Percentiles rank a stretch among this genome's conserved stretches.
Evolutionary conservation across 2,888 invertebrate genomes (phyloP).

Genomic region (Malacosoma neustria): DNA sequence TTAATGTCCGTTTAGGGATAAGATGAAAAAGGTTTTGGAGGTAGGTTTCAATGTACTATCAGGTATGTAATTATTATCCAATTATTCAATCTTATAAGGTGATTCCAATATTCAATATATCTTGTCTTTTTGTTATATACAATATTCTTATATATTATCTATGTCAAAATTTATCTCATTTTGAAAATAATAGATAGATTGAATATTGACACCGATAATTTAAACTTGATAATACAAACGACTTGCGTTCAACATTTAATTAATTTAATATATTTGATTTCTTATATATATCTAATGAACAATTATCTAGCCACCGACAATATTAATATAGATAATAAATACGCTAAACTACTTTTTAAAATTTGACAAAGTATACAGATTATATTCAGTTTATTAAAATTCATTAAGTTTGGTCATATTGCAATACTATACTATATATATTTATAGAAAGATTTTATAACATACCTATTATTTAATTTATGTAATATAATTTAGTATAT

Average conservation of each 20-base stretch:
- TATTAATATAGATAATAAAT: too few species aligned
- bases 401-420: constrained; percentile 13
- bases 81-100: background rate
- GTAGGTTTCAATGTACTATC: constrained; percentile 47
- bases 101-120: background rate
- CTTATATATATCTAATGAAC: too few species aligned
- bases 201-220: too few species aligned
- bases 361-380: background rate
- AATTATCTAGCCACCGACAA: too few species aligned
- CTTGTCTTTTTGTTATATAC: background rate
- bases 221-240: too few species aligned
- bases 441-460: background rate
- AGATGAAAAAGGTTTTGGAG: constrained; percentile 45
- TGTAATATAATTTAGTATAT: background rate
- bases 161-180: too few species aligned
- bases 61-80: constrained; percentile 34
- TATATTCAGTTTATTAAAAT: constrained; percentile 8
- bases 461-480: background rate
- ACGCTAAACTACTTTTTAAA: too few species aligned
- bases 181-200: too few species aligned
- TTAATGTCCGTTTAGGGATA: constrained; percentile 46
- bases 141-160: too few species aligned
- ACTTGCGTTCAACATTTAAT: too few species aligned
- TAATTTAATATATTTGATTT: too few species aligned
- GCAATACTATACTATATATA: constrained; percentile 2